These are phyloP conservation scores for Oxyruncus cristatus DNA, from an alignment of 2,113 vertebrate species.

Conservation along the genomic window DNA sequence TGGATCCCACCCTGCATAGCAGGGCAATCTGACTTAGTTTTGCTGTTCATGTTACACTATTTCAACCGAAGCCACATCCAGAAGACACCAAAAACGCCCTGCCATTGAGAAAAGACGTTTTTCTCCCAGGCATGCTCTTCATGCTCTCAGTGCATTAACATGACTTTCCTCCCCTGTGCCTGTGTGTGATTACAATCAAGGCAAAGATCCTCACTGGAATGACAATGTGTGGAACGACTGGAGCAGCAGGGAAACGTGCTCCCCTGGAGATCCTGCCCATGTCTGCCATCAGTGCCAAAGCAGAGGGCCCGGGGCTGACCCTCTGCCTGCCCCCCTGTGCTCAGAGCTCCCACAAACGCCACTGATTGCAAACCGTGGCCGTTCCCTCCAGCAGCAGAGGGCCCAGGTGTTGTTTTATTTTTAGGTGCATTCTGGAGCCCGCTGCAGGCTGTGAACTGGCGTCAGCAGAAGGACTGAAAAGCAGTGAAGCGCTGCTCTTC, in stretches of 20 bases:
- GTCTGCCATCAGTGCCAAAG: background rate
- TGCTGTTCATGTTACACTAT: background rate
- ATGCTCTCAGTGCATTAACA: background rate
- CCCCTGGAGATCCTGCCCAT: background rate
- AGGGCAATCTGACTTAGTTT: background rate
- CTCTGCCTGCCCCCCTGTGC: background rate
- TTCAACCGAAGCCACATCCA: background rate
- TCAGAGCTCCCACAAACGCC: background rate
- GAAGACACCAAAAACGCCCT: background rate
- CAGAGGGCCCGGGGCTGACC: background rate
- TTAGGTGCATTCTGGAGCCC: background rate
- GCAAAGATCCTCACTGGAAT: background rate
- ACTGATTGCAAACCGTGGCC: background rate
- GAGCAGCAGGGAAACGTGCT: background rate
- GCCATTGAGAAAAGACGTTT: background rate
- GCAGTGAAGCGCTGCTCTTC: background rate
- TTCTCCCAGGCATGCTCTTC: background rate
- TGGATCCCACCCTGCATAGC: background rate
- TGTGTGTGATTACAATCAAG: background rate
- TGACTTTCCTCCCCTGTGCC: background rate
- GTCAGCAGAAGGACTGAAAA: background rate
- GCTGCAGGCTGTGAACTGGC: background rate
- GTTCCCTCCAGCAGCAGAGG: background rate
- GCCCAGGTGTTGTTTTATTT: slow-evolving; percentile 27
- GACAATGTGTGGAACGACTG: background rate